These are phyloP conservation scores for Polypedilum vanderplanki DNA, from an alignment of 1,140 invertebrate species.

Conservation along the genomic window DNA sequence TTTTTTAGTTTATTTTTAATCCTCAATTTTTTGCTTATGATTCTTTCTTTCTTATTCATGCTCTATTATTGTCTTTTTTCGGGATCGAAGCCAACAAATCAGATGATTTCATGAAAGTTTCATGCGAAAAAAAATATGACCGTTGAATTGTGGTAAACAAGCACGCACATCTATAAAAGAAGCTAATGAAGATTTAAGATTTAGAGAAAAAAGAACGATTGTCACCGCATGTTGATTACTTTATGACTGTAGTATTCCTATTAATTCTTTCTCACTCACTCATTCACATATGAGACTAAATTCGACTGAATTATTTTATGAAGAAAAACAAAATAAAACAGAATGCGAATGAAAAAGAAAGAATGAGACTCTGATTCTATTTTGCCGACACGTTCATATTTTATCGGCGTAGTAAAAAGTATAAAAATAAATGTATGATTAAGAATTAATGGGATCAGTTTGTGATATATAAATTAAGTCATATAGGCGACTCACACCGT, in stretches of 20 bases:
- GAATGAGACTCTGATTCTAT: background rate
- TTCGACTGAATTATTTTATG: too few relatives aligned
- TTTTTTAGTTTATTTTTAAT: background rate
- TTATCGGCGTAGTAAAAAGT: background rate
- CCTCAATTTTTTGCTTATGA: background rate
- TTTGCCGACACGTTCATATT: too few relatives aligned
- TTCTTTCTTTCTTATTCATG: too few relatives aligned
- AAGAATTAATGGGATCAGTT: constrained; percentile 3
- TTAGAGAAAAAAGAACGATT: too few relatives aligned
- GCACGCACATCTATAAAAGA: too few relatives aligned
- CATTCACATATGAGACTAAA: too few relatives aligned
- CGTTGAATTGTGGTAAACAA: too few relatives aligned
- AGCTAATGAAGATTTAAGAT: too few relatives aligned
- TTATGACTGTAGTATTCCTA: too few relatives aligned
- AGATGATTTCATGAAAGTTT: constrained; percentile 2
- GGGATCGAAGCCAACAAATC: background rate
- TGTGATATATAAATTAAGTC: constrained; percentile 13
- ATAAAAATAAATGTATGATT: background rate
- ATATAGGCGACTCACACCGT: background rate
- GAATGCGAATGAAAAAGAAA: background rate
- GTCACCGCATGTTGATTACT: too few relatives aligned
- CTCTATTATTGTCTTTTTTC: background rate
- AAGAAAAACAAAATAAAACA: too few relatives aligned
- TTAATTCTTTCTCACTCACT: too few relatives aligned
- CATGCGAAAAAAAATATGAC: background rate